Base-by-base conservation (phyloP, 2,888 invertebrate species). In the Pseudococcus longispinus region DNA sequence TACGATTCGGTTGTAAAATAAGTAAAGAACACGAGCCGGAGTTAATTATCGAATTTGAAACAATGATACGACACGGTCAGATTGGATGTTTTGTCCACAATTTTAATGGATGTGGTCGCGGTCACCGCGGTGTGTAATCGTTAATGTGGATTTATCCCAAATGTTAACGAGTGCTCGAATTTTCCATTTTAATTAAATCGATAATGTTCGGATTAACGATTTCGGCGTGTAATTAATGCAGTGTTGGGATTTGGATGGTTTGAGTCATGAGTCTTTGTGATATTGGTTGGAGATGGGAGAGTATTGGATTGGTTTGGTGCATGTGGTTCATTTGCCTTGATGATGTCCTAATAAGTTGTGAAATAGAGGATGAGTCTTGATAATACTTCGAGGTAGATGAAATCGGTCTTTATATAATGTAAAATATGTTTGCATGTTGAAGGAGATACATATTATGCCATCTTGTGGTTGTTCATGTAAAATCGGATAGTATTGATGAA, bases 181-280 rank as follows among this genome's bases (percentile, higher is more conserved):
- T 60, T 29, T 29, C 29, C n/a, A 51, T n/a, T 51, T 51, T 51
- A 70, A 70, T 70, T 70, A 70, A 51, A 70, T 70, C 70, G 70
- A 70, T 70, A 70, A 26, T 23, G 70, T 29, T 26, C 70, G 26
- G 26, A 26, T 70, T 70, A 26, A 70, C 70, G 70, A 70, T 70
- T 29, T 23, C 11, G 9, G 29, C 0, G 26, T 1, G 29, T 70
- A 70, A 70, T 70, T 70, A 70, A 70, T 23, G 70, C 11, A 4
- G n/a, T 51, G 15, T 51, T 51, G 44, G 2, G 5, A 46, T 46
- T 46, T 51, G 18, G n/a, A 51, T n/a, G 51, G 15, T 8, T 13
- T 46, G 15, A 46, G 44, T 46, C 44, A 46, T 13, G 44, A 46
- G 44, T 13, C 44, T 46, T 11, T 5, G 4, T 37, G 46, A 11